A percentile compares a stretch with the other conserved stretches of the same genome.
Conservation (phyloP, 2,797 vertebrate species). For the Phoeniculus purpureus region DNA sequence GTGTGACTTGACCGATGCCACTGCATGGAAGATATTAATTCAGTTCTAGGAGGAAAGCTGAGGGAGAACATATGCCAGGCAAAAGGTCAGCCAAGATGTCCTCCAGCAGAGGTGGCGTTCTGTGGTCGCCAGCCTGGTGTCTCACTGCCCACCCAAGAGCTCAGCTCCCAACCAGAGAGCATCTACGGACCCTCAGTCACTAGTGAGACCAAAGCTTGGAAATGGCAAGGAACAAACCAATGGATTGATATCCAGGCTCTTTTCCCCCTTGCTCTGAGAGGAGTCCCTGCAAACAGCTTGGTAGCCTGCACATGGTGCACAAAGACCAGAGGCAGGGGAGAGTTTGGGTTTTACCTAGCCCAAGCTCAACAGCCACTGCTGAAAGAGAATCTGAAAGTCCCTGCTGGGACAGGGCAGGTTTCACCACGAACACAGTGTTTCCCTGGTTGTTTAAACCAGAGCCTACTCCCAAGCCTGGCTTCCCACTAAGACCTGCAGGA, state of each 20-base stretch:
- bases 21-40: not conserved
- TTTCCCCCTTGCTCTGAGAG: not conserved
- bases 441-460: not conserved
- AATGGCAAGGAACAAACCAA: not conserved
- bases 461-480: not conserved
- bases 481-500: not conserved
- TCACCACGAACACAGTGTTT: not conserved
- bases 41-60: not conserved
- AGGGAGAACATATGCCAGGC: not conserved
- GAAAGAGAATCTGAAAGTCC: not conserved
- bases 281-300: not conserved
- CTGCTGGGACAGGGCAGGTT: not conserved
- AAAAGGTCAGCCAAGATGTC: not conserved
- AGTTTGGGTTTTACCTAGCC: not conserved
- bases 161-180: not conserved
- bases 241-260: not conserved
- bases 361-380: accelerated
- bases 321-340: accelerated
- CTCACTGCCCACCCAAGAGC: not conserved
- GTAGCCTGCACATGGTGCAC: not conserved
- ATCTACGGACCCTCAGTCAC: not conserved
- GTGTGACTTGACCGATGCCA: not conserved
- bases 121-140: accelerated
- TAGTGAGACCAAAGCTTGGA: not conserved
- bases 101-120: not conserved